Conservation (phyloP, 2,888 invertebrate genomes). For the Acanthosoma haemorrhoidale region DNA sequence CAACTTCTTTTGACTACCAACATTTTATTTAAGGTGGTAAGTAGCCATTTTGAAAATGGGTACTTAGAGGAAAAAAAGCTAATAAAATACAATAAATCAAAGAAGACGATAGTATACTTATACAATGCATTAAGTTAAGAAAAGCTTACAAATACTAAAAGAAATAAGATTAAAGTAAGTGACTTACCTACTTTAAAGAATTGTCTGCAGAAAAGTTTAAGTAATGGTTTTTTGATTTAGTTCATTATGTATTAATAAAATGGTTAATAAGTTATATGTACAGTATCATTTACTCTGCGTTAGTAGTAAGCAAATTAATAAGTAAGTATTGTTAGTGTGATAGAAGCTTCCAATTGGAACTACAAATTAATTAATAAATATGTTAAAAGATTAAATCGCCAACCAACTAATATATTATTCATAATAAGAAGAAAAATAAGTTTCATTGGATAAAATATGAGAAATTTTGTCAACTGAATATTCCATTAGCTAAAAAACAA, state of each 20-base stretch:
- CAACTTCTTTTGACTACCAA: conserved; percentile 16
- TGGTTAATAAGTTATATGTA: background rate
- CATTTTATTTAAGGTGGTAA: background rate
- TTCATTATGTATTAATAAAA: background rate
- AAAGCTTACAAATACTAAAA: conserved; percentile 1
- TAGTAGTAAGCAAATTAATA: background rate
- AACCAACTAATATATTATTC: background rate
- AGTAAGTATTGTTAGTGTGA: conserved; percentile 1
- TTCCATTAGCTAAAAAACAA: background rate
- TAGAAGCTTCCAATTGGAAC: background rate
- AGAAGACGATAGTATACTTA: background rate
- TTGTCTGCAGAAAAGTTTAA: background rate
- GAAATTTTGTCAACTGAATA: background rate
- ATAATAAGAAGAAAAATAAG: background rate
- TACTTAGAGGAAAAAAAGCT: background rate
- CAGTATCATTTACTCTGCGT: background rate
- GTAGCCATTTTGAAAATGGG: background rate
- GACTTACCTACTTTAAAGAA: background rate
- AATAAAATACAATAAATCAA: background rate
- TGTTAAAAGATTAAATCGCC: background rate
- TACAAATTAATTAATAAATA: background rate
- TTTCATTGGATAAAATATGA: background rate
- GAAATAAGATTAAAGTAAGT: background rate
- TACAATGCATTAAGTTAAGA: background rate
- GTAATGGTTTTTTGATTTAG: background rate